These are phyloP conservation scores for Hylaeus volcanicus DNA, from an alignment of 1,140 invertebrate genomes.

Conservation along the genomic window DNA sequence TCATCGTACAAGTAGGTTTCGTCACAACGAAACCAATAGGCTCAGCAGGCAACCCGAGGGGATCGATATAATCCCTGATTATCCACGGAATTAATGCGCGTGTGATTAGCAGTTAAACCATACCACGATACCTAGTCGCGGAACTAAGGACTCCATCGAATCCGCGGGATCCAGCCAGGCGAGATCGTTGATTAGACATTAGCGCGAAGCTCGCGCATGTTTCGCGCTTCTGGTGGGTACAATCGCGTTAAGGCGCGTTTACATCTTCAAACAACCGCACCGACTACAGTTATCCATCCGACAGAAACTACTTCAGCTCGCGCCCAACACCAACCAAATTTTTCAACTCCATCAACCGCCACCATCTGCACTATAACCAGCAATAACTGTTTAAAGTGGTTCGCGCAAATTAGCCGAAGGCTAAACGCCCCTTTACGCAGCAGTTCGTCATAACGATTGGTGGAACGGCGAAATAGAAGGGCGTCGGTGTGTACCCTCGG, in stretches of 20 bases:
- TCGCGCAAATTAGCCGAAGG: too few relatives aligned
- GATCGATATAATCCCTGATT: neutral
- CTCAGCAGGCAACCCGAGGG: too few relatives aligned
- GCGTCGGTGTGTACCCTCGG: neutral
- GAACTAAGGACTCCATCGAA: constrained; percentile 9
- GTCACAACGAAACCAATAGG: too few relatives aligned
- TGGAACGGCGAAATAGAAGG: neutral
- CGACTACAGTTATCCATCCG: too few relatives aligned
- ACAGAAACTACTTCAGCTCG: too few relatives aligned
- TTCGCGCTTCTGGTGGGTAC: neutral
- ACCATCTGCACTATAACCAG: too few relatives aligned
- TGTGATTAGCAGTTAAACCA: constrained; percentile 5
- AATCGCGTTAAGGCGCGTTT: neutral
- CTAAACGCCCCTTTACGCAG: neutral
- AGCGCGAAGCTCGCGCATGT: neutral
- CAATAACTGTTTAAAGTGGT: too few relatives aligned
- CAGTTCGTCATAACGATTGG: neutral
- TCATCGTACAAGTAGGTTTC: too few relatives aligned
- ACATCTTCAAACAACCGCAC: too few relatives aligned
- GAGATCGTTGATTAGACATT: constrained; percentile 46
- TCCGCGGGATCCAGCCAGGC: neutral
- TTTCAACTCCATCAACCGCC: too few relatives aligned
- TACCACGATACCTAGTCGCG: neutral
- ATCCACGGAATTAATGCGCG: constrained; percentile 8
- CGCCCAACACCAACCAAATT: too few relatives aligned